phyloP scores from a whole-genome alignment of 2,888 invertebrate genomes.

The Drosophila falleni region DNA sequence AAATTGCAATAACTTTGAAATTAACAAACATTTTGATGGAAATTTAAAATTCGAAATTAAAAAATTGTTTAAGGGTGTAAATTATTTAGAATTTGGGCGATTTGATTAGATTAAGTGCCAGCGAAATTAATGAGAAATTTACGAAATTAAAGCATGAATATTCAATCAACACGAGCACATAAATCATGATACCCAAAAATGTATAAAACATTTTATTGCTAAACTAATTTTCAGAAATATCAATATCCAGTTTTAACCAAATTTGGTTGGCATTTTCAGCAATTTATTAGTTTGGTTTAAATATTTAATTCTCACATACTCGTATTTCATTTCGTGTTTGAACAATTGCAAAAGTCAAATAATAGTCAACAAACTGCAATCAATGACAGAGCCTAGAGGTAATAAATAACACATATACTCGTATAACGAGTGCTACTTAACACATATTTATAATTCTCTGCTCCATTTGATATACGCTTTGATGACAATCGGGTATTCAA shows the following conservation, averaged over 20 bases:
- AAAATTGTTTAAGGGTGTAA: no score
- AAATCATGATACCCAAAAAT: neutral
- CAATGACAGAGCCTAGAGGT: conserved; percentile 44
- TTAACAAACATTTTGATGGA: no score
- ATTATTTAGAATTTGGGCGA: no score
- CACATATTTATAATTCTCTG: conserved; percentile 52
- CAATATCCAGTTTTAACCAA: conserved; percentile 33
- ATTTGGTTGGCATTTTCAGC: conserved; percentile 16
- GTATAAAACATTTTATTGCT: conserved; percentile 12
- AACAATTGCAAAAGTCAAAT: conserved; percentile 47
- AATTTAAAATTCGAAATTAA: no score
- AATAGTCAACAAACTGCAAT: conserved; percentile 51
- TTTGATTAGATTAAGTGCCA: no score
- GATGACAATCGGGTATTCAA: conserved; percentile 56
- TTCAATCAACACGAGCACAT: neutral
- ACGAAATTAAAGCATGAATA: neutral
- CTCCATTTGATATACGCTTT: conserved; percentile 45
- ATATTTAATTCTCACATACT: conserved; percentile 26
- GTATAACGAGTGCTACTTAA: conserved; percentile 44
- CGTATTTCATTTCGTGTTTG: conserved; percentile 34
- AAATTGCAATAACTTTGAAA: no score
- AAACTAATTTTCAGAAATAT: conserved; percentile 21
- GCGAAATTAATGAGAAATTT: neutral
- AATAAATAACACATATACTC: conserved; percentile 44
- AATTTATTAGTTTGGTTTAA: conserved; percentile 28